A percentile compares a stretch with the other conserved stretches of the same genome.
phyloP scores from a whole-genome alignment of 2,797 vertebrate species.

The Jordanella pulchra region DNA sequence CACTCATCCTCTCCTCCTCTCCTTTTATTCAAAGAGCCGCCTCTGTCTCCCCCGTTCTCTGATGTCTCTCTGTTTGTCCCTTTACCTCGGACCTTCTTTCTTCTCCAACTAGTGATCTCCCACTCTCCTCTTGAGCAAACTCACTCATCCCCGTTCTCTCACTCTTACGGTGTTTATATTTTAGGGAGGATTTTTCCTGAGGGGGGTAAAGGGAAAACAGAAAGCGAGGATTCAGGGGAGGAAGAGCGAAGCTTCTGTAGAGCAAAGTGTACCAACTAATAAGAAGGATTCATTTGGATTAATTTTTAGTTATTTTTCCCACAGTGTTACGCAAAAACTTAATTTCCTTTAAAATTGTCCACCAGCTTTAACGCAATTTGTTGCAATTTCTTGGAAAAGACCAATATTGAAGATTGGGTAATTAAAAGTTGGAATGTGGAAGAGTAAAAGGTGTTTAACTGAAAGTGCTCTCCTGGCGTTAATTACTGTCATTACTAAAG shows the following conservation, averaged over 20 bases:
- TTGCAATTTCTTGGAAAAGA: not conserved
- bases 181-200: constrained; percentile 51
- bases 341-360: not conserved
- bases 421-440: not conserved
- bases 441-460: not conserved
- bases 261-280: not conserved
- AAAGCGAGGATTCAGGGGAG: constrained; percentile 60
- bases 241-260: constrained; percentile 8
- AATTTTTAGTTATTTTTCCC: not conserved
- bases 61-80: constrained; percentile 53
- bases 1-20: constrained; percentile 65
- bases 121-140: constrained; percentile 39
- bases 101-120: constrained; percentile 47
- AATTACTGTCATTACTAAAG: too few relatives aligned
- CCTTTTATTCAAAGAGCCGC: constrained; percentile 55
- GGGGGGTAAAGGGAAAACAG: constrained; percentile 56
- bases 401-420: not conserved
- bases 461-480: too few relatives aligned
- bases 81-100: constrained; percentile 52
- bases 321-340: not conserved
- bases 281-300: not conserved
- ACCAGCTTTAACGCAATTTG: not conserved
- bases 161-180: constrained; percentile 18
- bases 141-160: constrained; percentile 29
- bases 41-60: constrained; percentile 40